Evolutionary conservation across 2,888 invertebrate genomes (phyloP).

Genomic region (Sesia apiformis): DNA sequence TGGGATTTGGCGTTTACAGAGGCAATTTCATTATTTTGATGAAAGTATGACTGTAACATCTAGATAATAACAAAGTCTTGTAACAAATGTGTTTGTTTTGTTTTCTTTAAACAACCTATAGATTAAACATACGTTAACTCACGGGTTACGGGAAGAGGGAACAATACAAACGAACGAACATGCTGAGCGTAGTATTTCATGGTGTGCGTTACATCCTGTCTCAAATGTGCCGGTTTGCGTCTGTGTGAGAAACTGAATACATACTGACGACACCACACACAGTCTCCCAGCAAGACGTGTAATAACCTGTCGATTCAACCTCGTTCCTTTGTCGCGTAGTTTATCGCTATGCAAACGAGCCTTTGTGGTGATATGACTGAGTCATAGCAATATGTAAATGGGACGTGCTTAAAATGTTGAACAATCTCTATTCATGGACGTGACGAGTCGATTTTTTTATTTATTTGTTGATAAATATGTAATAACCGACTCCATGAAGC

Average conservation of each 20-base stretch:
- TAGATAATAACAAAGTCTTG: too few species aligned
- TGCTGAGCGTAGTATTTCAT: background rate
- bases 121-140: background rate
- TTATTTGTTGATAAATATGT: background rate
- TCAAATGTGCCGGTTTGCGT: background rate
- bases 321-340: constrained; percentile 49
- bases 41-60: too few species aligned
- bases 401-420: constrained; percentile 14
- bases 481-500: background rate
- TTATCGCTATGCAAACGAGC: constrained; percentile 52
- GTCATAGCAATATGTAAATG: constrained; percentile 30
- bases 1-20: too few species aligned
- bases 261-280: constrained; percentile 22
- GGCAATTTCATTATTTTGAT: too few species aligned
- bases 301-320: constrained; percentile 61
- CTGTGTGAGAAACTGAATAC: background rate
- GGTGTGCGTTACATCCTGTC: background rate
- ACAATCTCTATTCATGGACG: constrained; percentile 8
- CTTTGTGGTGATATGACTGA: constrained; percentile 44
- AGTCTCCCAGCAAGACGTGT: constrained; percentile 34
- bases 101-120: background rate
- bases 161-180: background rate
- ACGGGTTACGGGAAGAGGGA: background rate
- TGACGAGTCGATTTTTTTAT: background rate
- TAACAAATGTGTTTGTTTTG: too few species aligned